These are phyloP conservation scores for Poeciliopsis gracilis DNA, from an alignment of 2,797 vertebrate species.

Conservation along the genomic window DNA sequence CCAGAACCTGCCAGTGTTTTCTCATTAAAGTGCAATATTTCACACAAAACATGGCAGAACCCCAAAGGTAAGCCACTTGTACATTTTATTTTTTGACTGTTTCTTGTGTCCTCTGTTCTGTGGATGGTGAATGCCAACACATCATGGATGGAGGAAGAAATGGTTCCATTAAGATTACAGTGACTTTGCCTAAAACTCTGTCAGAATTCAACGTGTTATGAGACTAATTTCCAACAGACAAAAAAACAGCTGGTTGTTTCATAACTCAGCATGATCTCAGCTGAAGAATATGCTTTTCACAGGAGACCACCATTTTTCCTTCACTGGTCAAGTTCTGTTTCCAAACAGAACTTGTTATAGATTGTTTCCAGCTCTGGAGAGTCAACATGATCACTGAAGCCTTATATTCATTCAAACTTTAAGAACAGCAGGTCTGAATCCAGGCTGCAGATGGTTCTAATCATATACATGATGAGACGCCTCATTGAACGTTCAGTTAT, in stretches of 20 bases:
- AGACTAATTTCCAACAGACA: too few species aligned
- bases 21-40: neutral
- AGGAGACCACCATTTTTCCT: neutral
- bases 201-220: too few species aligned
- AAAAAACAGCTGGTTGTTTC: too few species aligned
- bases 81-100: neutral
- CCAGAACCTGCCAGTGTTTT: neutral
- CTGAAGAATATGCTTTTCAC: too few species aligned
- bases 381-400: neutral
- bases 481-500: too few species aligned
- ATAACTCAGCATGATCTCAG: too few species aligned
- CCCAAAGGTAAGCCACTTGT: too few species aligned
- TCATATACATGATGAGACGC: neutral
- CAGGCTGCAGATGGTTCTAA: neutral
- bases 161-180: too few species aligned
- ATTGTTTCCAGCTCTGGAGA: neutral
- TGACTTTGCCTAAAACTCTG: too few species aligned
- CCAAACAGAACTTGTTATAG: neutral
- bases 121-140: too few species aligned
- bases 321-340: neutral
- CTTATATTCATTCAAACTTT: neutral
- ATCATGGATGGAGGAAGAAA: too few species aligned
- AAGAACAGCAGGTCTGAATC: neutral
- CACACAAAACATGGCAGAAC: too few species aligned
- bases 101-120: neutral